Conservation (phyloP, 2,113 vertebrate genomes). For the Cygnus buccinator region DNA sequence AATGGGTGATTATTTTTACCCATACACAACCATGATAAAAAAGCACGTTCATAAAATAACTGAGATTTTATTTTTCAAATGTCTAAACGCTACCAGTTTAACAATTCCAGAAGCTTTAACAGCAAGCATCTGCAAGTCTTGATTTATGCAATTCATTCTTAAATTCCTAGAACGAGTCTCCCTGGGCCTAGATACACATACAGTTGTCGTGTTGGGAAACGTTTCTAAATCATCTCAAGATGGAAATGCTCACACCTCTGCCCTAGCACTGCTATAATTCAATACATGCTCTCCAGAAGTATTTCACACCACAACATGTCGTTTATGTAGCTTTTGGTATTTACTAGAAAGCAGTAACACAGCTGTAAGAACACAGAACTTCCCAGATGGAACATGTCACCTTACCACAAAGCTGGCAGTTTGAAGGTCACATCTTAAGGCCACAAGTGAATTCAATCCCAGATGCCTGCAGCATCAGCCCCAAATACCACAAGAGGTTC, state of each 20-base stretch:
- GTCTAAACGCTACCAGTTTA: background rate
- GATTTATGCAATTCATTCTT: background rate
- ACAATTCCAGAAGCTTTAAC: background rate
- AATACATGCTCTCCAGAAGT: background rate
- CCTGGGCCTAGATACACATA: slow-evolving; percentile 1
- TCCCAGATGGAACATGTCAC: background rate
- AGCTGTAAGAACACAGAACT: background rate
- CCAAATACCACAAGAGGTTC: background rate
- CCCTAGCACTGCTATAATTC: background rate
- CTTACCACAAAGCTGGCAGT: background rate
- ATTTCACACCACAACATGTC: background rate
- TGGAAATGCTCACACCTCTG: background rate
- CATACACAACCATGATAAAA: background rate
- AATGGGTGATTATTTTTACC: background rate
- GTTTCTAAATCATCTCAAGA: background rate
- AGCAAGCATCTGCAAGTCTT: background rate
- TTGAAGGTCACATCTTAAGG: background rate
- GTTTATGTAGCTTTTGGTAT: background rate
- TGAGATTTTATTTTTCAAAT: background rate
- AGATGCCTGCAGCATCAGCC: background rate
- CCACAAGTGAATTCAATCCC: background rate
- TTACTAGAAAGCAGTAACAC: background rate
- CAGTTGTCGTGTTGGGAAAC: background rate
- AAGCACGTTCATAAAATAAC: background rate
- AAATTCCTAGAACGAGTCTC: slow-evolving; percentile 29